These are phyloP conservation scores for Thunnus maccoyii DNA, from an alignment of 2,113 vertebrate genomes.

Conservation along the genomic window DNA sequence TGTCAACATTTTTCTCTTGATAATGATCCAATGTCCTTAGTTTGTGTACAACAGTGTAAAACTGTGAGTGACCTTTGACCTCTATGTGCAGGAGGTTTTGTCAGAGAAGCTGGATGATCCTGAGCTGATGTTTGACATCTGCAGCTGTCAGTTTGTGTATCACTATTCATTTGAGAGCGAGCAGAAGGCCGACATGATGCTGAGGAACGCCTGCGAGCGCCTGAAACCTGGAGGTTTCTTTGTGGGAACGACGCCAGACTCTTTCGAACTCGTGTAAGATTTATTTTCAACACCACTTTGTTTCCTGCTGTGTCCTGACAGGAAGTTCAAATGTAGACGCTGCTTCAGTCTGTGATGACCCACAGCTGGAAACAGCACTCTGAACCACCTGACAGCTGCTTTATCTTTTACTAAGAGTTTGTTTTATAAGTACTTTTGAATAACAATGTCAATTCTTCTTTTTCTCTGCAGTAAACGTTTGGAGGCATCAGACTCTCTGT, in stretches of 20 bases:
- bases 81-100: conserved; percentile 87
- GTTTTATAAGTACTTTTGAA: too few species aligned
- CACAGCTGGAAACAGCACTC: too few species aligned
- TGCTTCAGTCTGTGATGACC: too few species aligned
- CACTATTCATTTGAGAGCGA: conserved; percentile 97
- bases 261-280: conserved; percentile 95
- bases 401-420: too few species aligned
- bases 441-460: background rate
- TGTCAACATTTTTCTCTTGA: too few species aligned
- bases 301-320: background rate
- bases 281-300: too few species aligned
- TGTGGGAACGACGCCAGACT: conserved; percentile 97
- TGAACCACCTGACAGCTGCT: background rate
- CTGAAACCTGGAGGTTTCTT: conserved; percentile 95
- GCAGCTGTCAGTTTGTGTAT: conserved; percentile 97
- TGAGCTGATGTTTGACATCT: conserved; percentile 90
- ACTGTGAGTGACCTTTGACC: background rate
- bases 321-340: background rate
- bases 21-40: too few species aligned
- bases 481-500: conserved; percentile 90
- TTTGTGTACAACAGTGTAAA: too few species aligned
- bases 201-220: conserved; percentile 94
- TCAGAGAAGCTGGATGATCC: conserved; percentile 87
- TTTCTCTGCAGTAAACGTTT: conserved; percentile 87
- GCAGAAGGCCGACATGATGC: conserved; percentile 94